Conservation (phyloP, 2,888 invertebrate genomes). For the Watsonalla binaria region DNA sequence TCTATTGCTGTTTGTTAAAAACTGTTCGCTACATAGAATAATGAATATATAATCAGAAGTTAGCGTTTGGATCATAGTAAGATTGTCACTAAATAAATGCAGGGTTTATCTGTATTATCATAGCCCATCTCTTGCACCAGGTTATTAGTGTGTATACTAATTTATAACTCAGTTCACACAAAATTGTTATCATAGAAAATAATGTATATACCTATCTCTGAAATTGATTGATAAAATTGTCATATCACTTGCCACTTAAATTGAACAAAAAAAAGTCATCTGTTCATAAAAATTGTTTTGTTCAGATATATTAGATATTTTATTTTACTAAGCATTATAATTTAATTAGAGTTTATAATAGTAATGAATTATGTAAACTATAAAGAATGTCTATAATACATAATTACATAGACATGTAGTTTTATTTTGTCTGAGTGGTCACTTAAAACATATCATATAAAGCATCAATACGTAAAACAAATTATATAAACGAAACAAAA, state of each 20-base stretch:
- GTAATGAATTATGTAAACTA: conserved; percentile 74
- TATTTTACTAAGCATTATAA: conserved; percentile 50
- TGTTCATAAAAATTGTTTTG: conserved; percentile 50
- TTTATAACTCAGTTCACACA: conserved; percentile 37
- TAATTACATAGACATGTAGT: conserved; percentile 67
- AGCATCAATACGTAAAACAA: too few species aligned
- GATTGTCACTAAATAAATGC: conserved; percentile 38
- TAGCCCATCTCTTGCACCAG: conserved; percentile 42
- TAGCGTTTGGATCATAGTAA: conserved; percentile 28
- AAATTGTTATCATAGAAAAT: conserved; percentile 39
- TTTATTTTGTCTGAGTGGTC: conserved; percentile 34
- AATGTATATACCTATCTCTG: conserved; percentile 43
- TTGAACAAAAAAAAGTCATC: conserved; percentile 49
- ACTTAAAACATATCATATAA: not conserved
- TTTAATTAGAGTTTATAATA: conserved; percentile 66
- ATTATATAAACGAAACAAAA: too few species aligned
- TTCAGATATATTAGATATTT: conserved; percentile 54
- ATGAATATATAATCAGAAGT: conserved; percentile 33
- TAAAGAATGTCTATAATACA: conserved; percentile 78
- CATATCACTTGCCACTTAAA: conserved; percentile 82
- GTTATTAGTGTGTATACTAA: conserved; percentile 32
- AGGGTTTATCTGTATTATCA: conserved; percentile 47
- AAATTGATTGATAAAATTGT: conserved; percentile 49
- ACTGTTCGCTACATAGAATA: conserved; percentile 42
- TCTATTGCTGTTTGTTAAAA: conserved; percentile 51